Evolutionary conservation across 2,888 invertebrate species (phyloP), one percentile per base, ranked within the genome.

Genomic region (Watsonalla cultraria): DNA sequence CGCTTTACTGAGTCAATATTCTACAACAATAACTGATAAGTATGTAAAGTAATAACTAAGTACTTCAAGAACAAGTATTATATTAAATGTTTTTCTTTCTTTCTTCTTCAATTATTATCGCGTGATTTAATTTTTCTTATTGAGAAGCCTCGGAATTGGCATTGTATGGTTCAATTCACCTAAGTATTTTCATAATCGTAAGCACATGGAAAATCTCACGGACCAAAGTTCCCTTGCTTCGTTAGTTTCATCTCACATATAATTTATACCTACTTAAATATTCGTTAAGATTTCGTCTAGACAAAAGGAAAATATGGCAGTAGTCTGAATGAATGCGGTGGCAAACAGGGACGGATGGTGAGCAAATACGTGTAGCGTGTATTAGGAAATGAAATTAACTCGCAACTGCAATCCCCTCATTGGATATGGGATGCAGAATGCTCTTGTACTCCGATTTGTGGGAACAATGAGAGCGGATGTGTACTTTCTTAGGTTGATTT

Each of bases 281-380:
- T 87, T 87, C 86, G 84, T 83, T 86, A 88, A 88, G 89, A 86
- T 87, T 87, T 87, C 84, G 90, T 90, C 90, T 90, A 90, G 89
- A 89, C 90, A 89, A 89, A 89, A 87, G 87, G 88, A 87, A 88
- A 89, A 90, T 90, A 89, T 86, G 80, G 79, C 72, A 74, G 72
- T 74, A 78, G 83, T 84, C 83, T 78, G 79, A 84, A 85, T 79
- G 85, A 88, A 80, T 82, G 81, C 77, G 80, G 82, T 77, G 74
- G 74, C 87, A 86, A 88, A 87, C 81, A 84, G 69, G 82, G 79
- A 85, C 76, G 84, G 81, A 84, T 83, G 79, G 76, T 68, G 78
- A 72, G 79, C 82, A 88, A 87, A 87, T 82, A 88, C 70, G 71
- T 65, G 73, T 69, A 74, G 72, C 68, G 75, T 80, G 82, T 86